Evolutionary conservation across 2,797 vertebrate genomes (phyloP).

Genomic region (Smutsia temminckii): DNA sequence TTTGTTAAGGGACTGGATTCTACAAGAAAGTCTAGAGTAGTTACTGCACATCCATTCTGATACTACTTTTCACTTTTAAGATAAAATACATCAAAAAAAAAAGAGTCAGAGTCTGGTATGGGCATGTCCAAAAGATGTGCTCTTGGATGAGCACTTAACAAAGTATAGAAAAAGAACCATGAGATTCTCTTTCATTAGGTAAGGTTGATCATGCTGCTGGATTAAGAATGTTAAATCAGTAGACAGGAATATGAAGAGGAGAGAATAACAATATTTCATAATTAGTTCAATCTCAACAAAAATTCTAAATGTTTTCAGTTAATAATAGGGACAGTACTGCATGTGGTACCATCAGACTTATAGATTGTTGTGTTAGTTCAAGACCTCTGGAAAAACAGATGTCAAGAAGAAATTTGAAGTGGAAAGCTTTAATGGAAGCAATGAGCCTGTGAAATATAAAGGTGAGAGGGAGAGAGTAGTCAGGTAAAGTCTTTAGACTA

Average conservation of each 20-base stretch:
- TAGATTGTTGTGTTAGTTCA: background rate
- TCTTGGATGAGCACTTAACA: background rate
- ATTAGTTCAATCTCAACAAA: background rate
- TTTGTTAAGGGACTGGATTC: background rate
- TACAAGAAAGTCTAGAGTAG: background rate
- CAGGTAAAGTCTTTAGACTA: background rate
- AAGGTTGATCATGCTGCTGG: background rate
- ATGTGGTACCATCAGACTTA: background rate
- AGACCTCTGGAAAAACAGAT: background rate
- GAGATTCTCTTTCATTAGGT: background rate
- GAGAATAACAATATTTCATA: background rate
- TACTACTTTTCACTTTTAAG: background rate
- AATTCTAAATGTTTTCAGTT: background rate
- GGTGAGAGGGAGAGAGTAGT: background rate
- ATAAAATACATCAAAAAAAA: constrained; percentile 1
- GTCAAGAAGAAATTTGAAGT: background rate
- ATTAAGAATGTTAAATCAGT: background rate
- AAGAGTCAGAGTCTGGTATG: background rate
- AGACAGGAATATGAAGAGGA: background rate
- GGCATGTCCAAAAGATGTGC: background rate
- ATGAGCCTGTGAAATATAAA: background rate
- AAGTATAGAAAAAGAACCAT: background rate
- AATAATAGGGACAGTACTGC: background rate
- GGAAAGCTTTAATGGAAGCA: background rate
- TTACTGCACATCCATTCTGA: background rate